Base-by-base conservation (phyloP, 2,113 vertebrate genomes). In the Corynorhinus townsendii region DNA sequence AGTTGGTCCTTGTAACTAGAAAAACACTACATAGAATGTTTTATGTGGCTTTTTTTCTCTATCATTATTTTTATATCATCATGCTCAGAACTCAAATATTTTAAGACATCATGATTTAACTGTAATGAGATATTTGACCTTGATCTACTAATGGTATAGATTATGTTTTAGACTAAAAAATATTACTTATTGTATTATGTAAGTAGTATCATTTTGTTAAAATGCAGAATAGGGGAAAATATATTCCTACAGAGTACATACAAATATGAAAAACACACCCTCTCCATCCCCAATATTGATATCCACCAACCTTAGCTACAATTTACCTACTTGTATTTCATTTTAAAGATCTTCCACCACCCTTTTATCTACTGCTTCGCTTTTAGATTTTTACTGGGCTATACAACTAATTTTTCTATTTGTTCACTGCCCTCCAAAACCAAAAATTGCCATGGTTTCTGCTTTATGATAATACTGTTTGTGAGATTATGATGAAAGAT, bases 361-460 rank as follows among this genome's bases (percentile, higher is more conserved):
- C 8, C 43, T 96, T 64, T 93, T 91, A 94, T 95, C 69, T 82
- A 77, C 4, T 71, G 24, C 90, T 88, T 89, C 84, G 76, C 33
- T 54, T 91, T 93, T 87, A 96, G 96, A 97, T 79, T 89, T 89
- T 97, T 96, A 94, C 94, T 91, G 43, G 87, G 54, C 22, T 93
- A 62, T 24, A 86, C 62, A 90, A 96, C 86, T 97, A 93, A 96
- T 96, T 95, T 97, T 97, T 93, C 77, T 96, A 20, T 54, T 82
- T 86, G 1, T 94, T 97, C 83, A 85, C 28, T 69, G 56, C 72
- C 73, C 95, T 97, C 93, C 7, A 20, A 35, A 85, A 86, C 77
- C 90, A 64, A 95, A 96, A 97, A 77, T 90, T 95, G 54, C 79
- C 72, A 79, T 59, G 66, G 87, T 97, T 98, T 95, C 86, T 72